Percentiles rank a stretch among this genome's conserved stretches.
phyloP scores from a whole-genome alignment of 2,113 vertebrate genomes.

The Clarias batrachus region DNA sequence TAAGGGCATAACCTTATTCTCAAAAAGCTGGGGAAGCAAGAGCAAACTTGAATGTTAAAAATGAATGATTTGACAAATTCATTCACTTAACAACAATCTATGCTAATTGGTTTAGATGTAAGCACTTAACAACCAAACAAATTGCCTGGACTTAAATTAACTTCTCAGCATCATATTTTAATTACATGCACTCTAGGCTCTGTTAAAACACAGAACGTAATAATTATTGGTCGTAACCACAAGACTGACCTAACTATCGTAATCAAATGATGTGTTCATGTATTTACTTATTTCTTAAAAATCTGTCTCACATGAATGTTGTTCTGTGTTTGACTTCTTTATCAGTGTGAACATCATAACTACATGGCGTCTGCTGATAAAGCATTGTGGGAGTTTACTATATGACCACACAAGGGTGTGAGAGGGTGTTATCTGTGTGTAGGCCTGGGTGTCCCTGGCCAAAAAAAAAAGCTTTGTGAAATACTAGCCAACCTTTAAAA shows the following conservation, averaged over 20 bases:
- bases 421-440: conserved; percentile 25
- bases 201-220: not conserved
- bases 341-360: not conserved
- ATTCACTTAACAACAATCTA: not conserved
- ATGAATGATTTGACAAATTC: not conserved
- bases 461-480: not conserved
- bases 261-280: not conserved
- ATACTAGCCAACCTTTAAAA: not conserved
- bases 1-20: not conserved
- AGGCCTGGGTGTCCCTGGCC: not conserved
- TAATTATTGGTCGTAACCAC: not conserved
- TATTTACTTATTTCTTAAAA: not conserved
- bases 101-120: not conserved
- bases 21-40: not conserved
- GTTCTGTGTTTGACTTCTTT: not conserved
- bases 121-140: not conserved
- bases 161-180: not conserved
- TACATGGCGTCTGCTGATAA: conserved; percentile 28
- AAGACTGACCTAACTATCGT: not conserved
- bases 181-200: not conserved
- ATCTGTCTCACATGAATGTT: not conserved
- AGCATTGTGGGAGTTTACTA: not conserved
- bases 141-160: not conserved
- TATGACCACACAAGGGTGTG: conserved; percentile 20
- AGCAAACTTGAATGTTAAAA: not conserved